Evolutionary conservation across 2,113 vertebrate genomes (phyloP), one percentile per base, ranked within the genome.

Genomic region (Podilymbus podiceps): DNA sequence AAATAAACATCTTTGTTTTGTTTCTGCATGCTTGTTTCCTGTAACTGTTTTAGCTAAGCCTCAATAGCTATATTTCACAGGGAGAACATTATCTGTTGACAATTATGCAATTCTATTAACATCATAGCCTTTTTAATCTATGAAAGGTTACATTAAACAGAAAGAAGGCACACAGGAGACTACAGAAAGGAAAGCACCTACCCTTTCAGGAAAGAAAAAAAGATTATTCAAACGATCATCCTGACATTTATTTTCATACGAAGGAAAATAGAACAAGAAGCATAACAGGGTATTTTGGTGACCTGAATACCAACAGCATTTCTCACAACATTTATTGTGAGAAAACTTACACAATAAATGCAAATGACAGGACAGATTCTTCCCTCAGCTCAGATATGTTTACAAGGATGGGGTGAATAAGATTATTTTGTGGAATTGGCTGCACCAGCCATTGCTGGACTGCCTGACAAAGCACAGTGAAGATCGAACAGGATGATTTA

Each of bases 91-190:
- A 97, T 97, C 96, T 97, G 91, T 85, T 98, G 88, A 97, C 95
- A 95, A 97, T 96, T 96, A 94, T 95, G 87, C 72, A 96, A 93
- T 96, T 98, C 95, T 92, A 98, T 98, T 97, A 97, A 97, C 96
- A 97, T 90, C 73, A 97, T 90, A 97, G 97, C 85, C 90, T 97
- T 90, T 89, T 92, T 98, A 97, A 98, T 97, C 96, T 98, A 89
- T 64, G 94, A 97, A 95, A 96, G 81, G 76, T 87, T 85, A 76
- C 72, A 95, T 96, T 87, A 95, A 96, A 90, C 88, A 97, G 96
- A 97, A 97, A 93, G 93, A 90, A 95, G 90, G 35, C 66, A 92
- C 85, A 77, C 83, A 71, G 42, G 82, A 94, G 88, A 93, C 89
- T 50, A 38, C 38, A 94, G 72, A 95, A 95, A 62, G 68, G 28